Conservation (phyloP, 2,113 vertebrate species). For the Eleginops maclovinus region DNA sequence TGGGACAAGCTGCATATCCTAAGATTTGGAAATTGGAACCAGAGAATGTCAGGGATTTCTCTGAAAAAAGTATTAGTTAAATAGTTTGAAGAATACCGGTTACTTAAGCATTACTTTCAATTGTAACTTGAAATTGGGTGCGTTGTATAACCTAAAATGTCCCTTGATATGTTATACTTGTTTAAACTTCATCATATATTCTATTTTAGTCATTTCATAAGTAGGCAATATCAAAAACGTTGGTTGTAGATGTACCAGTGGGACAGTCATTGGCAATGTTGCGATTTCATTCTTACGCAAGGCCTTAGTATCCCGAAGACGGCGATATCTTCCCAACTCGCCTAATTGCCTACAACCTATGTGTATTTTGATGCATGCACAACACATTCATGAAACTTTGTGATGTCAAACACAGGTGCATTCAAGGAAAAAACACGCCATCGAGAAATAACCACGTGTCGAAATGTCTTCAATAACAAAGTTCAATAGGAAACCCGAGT, state of each 20-base stretch:
- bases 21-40: background rate
- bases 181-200: background rate
- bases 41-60: background rate
- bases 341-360: background rate
- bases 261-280: background rate
- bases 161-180: background rate
- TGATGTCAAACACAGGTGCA: background rate
- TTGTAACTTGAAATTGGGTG: background rate
- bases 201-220: too few species aligned
- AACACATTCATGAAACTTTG: background rate
- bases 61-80: too few species aligned
- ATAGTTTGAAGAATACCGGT: too few species aligned
- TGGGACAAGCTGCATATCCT: background rate
- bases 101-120: background rate
- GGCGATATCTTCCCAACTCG: background rate
- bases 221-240: too few species aligned
- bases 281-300: background rate
- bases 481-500: slow-evolving; percentile 22
- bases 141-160: background rate
- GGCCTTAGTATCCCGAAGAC: too few species aligned
- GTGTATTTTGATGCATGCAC: background rate
- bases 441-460: background rate
- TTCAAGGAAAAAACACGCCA: too few species aligned
- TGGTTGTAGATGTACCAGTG: background rate
- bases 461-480: background rate